A percentile compares a stretch with the other conserved stretches of the same genome.
phyloP scores from a whole-genome alignment of 2,888 invertebrate species.

The Lordiphosa fenestrarum region DNA sequence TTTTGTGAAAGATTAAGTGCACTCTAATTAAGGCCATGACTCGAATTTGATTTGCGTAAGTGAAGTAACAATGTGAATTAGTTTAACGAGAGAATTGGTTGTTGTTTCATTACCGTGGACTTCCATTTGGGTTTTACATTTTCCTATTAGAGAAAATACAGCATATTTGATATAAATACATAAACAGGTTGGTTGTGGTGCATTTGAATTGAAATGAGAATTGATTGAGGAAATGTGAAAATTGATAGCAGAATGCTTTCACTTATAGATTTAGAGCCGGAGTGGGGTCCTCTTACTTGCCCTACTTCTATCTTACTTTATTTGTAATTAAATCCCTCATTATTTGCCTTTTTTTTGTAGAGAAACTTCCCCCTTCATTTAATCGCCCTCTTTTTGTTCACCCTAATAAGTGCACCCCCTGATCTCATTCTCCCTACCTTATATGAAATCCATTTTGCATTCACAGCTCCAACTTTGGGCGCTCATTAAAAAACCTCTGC shows the following conservation, averaged over 20 bases:
- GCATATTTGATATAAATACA: conserved; percentile 9
- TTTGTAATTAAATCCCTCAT: conserved; percentile 4
- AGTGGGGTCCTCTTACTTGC: no score
- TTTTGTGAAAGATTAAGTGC: conserved; percentile 19
- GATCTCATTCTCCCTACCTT: background rate
- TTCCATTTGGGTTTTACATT: conserved; percentile 79
- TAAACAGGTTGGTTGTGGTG: background rate
- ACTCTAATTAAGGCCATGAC: conserved; percentile 22
- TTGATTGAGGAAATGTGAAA: no score
- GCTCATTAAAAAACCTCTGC: conserved; percentile 34
- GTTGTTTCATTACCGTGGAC: conserved; percentile 78
- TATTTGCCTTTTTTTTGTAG: background rate
- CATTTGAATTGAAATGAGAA: no score
- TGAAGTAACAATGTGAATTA: conserved; percentile 21
- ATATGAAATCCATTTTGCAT: conserved; percentile 27
- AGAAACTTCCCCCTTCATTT: conserved; percentile 15
- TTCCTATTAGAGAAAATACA: conserved; percentile 77
- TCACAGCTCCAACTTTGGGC: conserved; percentile 19
- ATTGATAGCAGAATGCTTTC: no score
- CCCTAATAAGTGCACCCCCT: no score
- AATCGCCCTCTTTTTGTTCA: background rate
- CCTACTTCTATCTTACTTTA: background rate
- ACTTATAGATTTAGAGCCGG: no score
- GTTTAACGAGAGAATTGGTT: conserved; percentile 18
- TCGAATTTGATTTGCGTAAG: conserved; percentile 29